phyloP scores from a whole-genome alignment of 2,113 vertebrate species.

The Triplophysa rosa region DNA sequence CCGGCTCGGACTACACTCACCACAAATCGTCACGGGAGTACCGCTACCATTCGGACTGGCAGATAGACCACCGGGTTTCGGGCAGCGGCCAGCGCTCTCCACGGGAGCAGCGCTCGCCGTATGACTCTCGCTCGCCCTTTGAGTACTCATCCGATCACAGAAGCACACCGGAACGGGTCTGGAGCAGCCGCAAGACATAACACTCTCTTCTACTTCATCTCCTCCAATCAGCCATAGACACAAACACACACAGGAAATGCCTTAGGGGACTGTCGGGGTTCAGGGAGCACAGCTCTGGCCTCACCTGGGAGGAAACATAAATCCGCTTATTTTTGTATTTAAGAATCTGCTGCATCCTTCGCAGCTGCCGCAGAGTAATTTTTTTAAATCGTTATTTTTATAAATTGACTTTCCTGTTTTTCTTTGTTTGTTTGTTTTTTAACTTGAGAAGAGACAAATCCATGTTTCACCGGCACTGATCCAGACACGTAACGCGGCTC shows the following conservation, averaged over 20 bases:
- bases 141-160: constrained; percentile 94
- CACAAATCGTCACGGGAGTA: constrained; percentile 88
- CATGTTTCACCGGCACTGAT: constrained; percentile 78
- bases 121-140: constrained; percentile 89
- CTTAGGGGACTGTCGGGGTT: constrained; percentile 90
- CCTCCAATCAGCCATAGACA: constrained; percentile 87
- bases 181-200: constrained; percentile 97
- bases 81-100: constrained; percentile 89
- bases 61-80: constrained; percentile 86
- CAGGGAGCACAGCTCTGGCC: constrained; percentile 82
- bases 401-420: constrained; percentile 81
- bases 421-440: constrained; percentile 76
- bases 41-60: constrained; percentile 95
- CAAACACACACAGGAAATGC: constrained; percentile 92
- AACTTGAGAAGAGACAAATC: constrained; percentile 84
- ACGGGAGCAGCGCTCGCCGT: constrained; percentile 86
- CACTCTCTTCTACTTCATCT: constrained; percentile 65
- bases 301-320: constrained; percentile 69
- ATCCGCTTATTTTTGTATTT: constrained; percentile 98
- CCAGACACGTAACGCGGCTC: constrained; percentile 77
- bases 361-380: constrained; percentile 77
- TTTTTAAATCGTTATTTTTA: constrained; percentile 79
- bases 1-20: constrained; percentile 78
- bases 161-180: constrained; percentile 95
- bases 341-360: constrained; percentile 89